These are phyloP conservation scores for Chrysocyon brachyurus DNA, from an alignment of 2,797 vertebrate species.

Conservation along the genomic window DNA sequence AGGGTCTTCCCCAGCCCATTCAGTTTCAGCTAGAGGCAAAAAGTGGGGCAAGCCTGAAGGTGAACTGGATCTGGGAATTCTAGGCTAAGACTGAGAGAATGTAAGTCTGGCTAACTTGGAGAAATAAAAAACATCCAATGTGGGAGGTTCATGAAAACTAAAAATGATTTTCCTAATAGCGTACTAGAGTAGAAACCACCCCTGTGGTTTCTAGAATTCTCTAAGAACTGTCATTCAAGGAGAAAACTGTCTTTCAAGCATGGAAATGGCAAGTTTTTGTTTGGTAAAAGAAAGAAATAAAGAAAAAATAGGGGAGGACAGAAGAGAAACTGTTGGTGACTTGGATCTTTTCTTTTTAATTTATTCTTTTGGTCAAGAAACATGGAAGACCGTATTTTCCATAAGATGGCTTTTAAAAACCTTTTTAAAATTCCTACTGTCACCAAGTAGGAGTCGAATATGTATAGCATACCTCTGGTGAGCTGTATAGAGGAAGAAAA, in stretches of 20 bases:
- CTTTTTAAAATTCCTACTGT: neutral
- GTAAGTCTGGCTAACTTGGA: slow-evolving; percentile 18
- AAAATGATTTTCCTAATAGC: neutral
- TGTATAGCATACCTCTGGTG: no score
- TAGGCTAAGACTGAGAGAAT: neutral
- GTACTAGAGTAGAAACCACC: neutral
- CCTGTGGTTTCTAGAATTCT: neutral
- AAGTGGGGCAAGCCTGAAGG: neutral
- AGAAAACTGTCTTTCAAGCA: neutral
- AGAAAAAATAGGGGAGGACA: neutral
- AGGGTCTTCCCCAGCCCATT: neutral
- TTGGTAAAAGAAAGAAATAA: neutral
- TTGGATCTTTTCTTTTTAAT: neutral
- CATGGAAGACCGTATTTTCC: neutral
- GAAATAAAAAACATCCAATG: slow-evolving; percentile 46
- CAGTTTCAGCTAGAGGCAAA: slow-evolving; percentile 30
- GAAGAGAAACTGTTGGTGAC: neutral
- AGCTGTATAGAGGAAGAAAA: neutral
- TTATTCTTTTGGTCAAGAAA: neutral
- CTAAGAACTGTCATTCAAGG: neutral
- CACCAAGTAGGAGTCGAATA: neutral
- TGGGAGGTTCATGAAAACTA: neutral
- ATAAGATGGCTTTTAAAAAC: neutral
- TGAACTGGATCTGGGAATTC: slow-evolving; percentile 14
- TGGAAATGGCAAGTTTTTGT: neutral